phyloP scores from a whole-genome alignment of 2,888 invertebrate genomes.

The Stomorhina lunata region DNA sequence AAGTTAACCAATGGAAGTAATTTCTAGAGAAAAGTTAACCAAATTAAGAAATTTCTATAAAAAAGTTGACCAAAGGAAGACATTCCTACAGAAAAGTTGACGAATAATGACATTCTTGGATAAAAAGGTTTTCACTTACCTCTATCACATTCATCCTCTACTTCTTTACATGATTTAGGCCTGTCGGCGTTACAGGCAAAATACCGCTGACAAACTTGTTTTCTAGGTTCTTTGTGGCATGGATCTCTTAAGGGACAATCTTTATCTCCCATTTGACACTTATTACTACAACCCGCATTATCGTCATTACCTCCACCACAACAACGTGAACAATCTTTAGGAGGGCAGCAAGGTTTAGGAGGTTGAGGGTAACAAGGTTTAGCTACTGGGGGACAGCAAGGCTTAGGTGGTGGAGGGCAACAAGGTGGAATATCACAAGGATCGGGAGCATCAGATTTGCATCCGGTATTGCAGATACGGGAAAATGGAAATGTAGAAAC shows the following conservation, averaged over 20 bases:
- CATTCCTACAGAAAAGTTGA: too few relatives aligned
- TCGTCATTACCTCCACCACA: not conserved
- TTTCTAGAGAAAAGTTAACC: too few relatives aligned
- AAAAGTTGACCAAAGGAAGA: too few relatives aligned
- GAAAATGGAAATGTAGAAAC: conserved; percentile 75
- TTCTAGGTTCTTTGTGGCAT: conserved; percentile 52
- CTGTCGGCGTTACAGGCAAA: conserved; percentile 75
- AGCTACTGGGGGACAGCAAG: too few relatives aligned
- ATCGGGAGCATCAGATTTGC: conserved; percentile 45
- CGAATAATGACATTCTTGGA: not conserved
- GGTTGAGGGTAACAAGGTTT: too few relatives aligned
- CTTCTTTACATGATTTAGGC: conserved; percentile 72
- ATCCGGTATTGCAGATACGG: conserved; percentile 68
- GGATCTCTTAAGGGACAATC: conserved; percentile 68
- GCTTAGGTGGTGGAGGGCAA: conserved; percentile 41
- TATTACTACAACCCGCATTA: conserved; percentile 17
- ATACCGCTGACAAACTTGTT: conserved; percentile 71
- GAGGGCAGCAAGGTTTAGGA: not conserved
- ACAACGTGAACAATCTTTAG: not conserved
- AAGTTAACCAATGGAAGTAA: too few relatives aligned
- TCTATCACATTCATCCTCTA: conserved; percentile 76
- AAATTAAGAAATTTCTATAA: too few relatives aligned
- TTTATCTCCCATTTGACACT: not conserved
- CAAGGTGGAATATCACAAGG: conserved; percentile 1
- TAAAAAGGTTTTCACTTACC: conserved; percentile 67